Evolutionary conservation across 2,113 vertebrate genomes (phyloP).

Genomic region (Lophura nycthemera): DNA sequence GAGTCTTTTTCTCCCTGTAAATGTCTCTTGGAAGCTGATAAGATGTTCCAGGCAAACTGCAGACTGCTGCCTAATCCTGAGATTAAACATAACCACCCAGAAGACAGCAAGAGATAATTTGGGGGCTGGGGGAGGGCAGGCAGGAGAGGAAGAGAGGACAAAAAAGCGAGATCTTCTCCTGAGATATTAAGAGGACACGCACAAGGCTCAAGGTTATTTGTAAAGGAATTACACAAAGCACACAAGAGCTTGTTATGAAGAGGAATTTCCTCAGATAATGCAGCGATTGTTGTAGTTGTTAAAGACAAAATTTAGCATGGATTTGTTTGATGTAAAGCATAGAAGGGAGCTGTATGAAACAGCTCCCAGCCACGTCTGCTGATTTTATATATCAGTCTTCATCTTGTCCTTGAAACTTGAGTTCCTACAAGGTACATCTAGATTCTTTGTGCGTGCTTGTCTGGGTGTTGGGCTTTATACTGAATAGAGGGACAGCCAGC

Average conservation of each 20-base stretch:
- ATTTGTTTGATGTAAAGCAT: constrained; percentile 38
- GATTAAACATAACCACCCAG: constrained; percentile 80
- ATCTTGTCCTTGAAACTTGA: constrained; percentile 9
- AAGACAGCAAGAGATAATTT: constrained; percentile 71
- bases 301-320: constrained; percentile 56
- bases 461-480: neutral
- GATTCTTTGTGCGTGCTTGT: neutral
- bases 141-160: neutral
- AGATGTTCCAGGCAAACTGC: constrained; percentile 79
- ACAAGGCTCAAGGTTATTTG: constrained; percentile 75
- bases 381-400: neutral
- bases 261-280: constrained; percentile 66
- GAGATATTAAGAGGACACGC: constrained; percentile 68
- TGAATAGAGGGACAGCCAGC: neutral
- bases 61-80: constrained; percentile 76
- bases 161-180: constrained; percentile 49
- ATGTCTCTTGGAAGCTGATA: constrained; percentile 81
- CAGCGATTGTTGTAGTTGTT: constrained; percentile 35
- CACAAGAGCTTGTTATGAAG: constrained; percentile 54
- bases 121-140: neutral
- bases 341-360: neutral
- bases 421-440: neutral
- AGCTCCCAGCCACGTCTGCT: neutral
- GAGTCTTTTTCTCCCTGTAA: constrained; percentile 78
- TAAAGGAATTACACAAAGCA: constrained; percentile 71